A percentile compares a stretch with the other conserved stretches of the same genome.
These are phyloP conservation scores for Hirtodrosophila cameraria DNA, from an alignment of 2,888 invertebrate species.

Conservation along the genomic window DNA sequence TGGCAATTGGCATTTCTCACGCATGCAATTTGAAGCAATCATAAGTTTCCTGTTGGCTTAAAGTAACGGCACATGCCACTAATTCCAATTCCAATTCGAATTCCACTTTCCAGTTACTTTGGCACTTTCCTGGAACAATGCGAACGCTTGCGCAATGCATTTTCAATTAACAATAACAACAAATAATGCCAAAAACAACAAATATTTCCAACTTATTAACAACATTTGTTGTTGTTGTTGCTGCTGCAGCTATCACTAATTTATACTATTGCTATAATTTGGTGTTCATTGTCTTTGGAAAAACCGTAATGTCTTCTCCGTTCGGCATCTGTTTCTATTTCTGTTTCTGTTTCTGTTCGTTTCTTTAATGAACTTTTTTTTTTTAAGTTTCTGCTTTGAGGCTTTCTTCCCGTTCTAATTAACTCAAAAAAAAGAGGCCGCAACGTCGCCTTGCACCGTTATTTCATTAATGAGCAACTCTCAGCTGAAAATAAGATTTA, in stretches of 20 bases:
- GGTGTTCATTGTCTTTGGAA: constrained; percentile 51
- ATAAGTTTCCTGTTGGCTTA: constrained; percentile 70
- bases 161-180: constrained; percentile 37
- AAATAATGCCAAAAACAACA: constrained; percentile 20
- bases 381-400: constrained; percentile 9
- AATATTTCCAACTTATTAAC: constrained; percentile 42
- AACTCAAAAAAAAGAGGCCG: constrained; percentile 40
- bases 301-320: constrained; percentile 56
- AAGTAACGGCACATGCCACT: constrained; percentile 68
- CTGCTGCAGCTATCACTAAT: constrained; percentile 55
- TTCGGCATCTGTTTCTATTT: no score
- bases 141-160: constrained; percentile 61
- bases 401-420: constrained; percentile 61
- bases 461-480: constrained; percentile 62
- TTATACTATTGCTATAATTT: constrained; percentile 45
- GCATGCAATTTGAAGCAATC: constrained; percentile 69
- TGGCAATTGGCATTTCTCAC: constrained; percentile 69
- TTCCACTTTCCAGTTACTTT: constrained; percentile 27
- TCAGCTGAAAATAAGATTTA: constrained; percentile 51
- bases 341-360: constrained; percentile 34
- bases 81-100: constrained; percentile 35
- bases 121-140: constrained; percentile 53
- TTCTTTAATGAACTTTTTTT: constrained; percentile 24
- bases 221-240: constrained; percentile 33
- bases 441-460: constrained; percentile 47